Conservation (phyloP, 2,888 invertebrate species). For the Nomada goodeniana region DNA sequence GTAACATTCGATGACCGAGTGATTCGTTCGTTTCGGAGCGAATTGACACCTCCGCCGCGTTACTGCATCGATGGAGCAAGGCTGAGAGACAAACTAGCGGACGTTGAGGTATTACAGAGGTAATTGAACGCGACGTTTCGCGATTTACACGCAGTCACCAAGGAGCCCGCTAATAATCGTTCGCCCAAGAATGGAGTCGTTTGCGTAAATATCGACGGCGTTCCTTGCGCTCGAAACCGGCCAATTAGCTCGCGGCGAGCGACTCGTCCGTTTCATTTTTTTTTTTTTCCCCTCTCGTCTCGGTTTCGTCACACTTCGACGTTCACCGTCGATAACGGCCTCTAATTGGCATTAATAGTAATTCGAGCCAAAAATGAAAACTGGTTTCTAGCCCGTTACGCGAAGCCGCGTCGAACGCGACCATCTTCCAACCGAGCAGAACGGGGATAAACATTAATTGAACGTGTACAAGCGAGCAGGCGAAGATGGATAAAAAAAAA, state of each 20-base stretch:
- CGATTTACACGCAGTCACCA: constrained; percentile 30
- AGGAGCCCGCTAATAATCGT: constrained; percentile 50
- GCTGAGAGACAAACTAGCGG: not conserved
- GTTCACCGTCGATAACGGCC: constrained; percentile 44
- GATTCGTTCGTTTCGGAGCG: constrained; percentile 30
- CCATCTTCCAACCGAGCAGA: not conserved
- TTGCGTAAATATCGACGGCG: constrained; percentile 58
- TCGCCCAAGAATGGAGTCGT: constrained; percentile 59
- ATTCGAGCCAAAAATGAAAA: constrained; percentile 54
- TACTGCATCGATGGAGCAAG: constrained; percentile 14
- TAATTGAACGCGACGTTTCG: constrained; percentile 45
- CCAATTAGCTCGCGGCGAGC: constrained; percentile 52
- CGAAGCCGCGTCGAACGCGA: constrained; percentile 6
- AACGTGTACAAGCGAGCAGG: too few relatives aligned
- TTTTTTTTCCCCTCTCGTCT: not conserved
- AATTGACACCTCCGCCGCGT: constrained; percentile 33
- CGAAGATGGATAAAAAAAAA: not conserved
- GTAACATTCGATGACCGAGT: constrained; percentile 2
- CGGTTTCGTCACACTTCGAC: constrained; percentile 50
- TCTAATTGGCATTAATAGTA: constrained; percentile 61
- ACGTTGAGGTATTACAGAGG: constrained; percentile 39
- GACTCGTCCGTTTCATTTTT: constrained; percentile 32
- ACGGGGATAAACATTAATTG: not conserved
- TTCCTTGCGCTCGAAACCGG: constrained; percentile 27
- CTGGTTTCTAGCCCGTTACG: constrained; percentile 41